These are phyloP conservation scores for Rhagonycha lutea DNA, from an alignment of 2,888 invertebrate species.

Conservation along the genomic window DNA sequence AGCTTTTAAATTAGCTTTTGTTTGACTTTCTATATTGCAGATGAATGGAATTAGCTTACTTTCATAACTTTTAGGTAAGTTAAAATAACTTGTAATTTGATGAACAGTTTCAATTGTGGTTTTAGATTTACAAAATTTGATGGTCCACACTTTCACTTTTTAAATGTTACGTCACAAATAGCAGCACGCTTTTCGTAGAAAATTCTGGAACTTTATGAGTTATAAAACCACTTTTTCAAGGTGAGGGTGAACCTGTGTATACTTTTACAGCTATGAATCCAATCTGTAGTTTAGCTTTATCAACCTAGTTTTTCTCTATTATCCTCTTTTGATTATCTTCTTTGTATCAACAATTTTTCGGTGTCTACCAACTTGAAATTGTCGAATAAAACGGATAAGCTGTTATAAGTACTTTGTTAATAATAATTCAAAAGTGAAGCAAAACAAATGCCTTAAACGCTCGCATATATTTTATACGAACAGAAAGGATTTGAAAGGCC, in stretches of 20 bases:
- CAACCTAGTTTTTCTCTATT: neutral
- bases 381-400: neutral
- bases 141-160: neutral
- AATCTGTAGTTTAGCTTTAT: neutral
- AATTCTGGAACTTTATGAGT: neutral
- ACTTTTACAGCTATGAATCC: neutral
- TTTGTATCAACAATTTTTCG: neutral
- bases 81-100: neutral
- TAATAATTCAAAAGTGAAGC: neutral
- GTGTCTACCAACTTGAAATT: neutral
- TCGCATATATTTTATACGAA: neutral
- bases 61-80: neutral
- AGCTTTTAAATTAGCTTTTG: neutral
- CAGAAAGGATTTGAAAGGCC: neutral
- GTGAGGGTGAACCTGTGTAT: neutral
- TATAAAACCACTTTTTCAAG: neutral
- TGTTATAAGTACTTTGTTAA: neutral
- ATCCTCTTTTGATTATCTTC: neutral
- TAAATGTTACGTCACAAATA: neutral
- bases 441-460: neutral
- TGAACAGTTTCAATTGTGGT: neutral
- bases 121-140: neutral
- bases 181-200: neutral
- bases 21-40: neutral
- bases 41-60: neutral